Evolutionary conservation across 2,888 invertebrate genomes (phyloP).

Genomic region (Brenthis ino): DNA sequence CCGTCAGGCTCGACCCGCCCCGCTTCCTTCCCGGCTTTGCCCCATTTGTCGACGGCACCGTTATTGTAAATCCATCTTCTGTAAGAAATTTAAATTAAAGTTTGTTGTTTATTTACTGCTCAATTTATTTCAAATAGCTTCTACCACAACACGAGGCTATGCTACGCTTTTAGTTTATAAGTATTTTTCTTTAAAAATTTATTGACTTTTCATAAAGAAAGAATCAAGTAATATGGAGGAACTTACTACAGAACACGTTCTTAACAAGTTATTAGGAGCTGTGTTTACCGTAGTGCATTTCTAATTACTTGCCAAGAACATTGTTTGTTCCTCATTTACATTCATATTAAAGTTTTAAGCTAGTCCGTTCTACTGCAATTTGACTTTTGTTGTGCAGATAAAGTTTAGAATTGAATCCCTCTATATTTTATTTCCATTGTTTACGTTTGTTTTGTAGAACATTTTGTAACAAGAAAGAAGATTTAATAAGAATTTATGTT

Average conservation of each 20-base stretch:
- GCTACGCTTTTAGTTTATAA: too few relatives aligned
- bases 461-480: neutral
- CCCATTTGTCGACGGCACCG: constrained; percentile 96
- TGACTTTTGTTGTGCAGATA: constrained; percentile 14
- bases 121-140: constrained; percentile 22
- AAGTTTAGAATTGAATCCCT: neutral
- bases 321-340: constrained; percentile 20
- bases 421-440: neutral
- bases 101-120: constrained; percentile 4
- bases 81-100: constrained; percentile 59
- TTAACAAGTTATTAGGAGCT: constrained; percentile 14
- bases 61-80: constrained; percentile 85
- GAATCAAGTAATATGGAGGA: neutral
- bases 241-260: neutral
- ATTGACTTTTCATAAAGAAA: too few relatives aligned
- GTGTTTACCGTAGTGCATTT: constrained; percentile 13
- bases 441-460: neutral
- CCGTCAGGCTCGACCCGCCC: constrained; percentile 90
- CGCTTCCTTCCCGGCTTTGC: constrained; percentile 94
- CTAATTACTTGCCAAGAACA: constrained; percentile 14
- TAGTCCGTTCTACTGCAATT: constrained; percentile 10
- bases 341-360: constrained; percentile 22
- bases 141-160: neutral
- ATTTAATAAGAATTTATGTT: neutral
- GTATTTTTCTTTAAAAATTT: too few relatives aligned